These are phyloP conservation scores for Sphenopsis melanotis DNA, from an alignment of 2,797 vertebrate species.

Conservation along the genomic window DNA sequence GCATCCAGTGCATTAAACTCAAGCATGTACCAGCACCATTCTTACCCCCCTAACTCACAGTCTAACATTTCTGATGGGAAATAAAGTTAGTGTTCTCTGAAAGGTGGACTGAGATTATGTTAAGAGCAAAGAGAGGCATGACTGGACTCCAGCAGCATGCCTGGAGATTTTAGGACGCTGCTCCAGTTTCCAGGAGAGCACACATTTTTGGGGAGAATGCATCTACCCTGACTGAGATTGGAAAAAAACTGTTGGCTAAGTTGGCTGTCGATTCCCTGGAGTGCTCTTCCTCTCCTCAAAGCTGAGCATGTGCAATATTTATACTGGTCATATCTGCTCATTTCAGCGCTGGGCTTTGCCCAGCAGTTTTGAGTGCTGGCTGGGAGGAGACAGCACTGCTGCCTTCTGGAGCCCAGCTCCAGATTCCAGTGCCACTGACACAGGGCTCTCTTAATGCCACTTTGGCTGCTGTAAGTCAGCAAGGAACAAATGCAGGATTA, in stretches of 20 bases:
- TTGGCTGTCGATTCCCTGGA: background rate
- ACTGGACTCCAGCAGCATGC: fast-evolving
- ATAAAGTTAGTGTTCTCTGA: background rate
- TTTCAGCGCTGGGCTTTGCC: background rate
- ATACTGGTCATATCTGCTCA: background rate
- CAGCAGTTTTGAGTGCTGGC: background rate
- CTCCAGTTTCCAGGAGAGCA: background rate
- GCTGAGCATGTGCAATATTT: background rate
- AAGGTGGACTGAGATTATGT: background rate
- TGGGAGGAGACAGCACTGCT: background rate
- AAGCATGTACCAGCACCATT: fast-evolving
- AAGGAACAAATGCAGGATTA: constrained; percentile 55
- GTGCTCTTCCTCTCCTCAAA: background rate
- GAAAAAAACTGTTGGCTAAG: background rate
- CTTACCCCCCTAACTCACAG: fast-evolving
- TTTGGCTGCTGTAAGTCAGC: constrained; percentile 28
- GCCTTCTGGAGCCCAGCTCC: background rate
- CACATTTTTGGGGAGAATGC: background rate
- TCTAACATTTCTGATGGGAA: background rate
- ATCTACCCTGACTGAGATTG: background rate
- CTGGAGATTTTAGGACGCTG: background rate
- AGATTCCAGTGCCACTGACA: background rate
- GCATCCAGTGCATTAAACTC: background rate
- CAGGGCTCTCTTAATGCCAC: background rate
- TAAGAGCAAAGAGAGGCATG: background rate